Evolutionary conservation across 2,797 vertebrate species (phyloP).

Genomic region (Gila robusta): DNA sequence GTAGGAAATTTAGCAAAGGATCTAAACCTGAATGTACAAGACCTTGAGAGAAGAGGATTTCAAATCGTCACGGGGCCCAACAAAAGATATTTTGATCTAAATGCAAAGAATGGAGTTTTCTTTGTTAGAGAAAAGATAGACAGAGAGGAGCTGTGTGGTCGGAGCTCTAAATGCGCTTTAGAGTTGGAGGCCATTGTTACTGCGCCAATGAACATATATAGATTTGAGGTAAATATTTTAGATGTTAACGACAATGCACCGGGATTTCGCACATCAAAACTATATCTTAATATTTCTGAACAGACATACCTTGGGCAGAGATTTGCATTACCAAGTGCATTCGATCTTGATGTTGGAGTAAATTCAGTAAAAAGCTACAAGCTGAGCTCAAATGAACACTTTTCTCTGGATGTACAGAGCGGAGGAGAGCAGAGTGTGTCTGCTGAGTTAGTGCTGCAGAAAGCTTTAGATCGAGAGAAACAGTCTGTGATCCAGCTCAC

Average conservation of each 20-base stretch:
- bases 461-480: slow-evolving; percentile 74
- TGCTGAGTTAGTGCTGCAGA: slow-evolving; percentile 71
- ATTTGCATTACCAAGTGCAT: slow-evolving; percentile 86
- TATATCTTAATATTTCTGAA: slow-evolving; percentile 72
- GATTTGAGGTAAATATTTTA: slow-evolving; percentile 73
- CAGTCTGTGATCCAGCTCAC: slow-evolving; percentile 64
- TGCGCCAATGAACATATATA: slow-evolving; percentile 61
- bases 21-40: slow-evolving; percentile 83
- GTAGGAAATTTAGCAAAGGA: slow-evolving; percentile 89
- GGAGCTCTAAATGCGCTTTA: slow-evolving; percentile 71
- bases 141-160: slow-evolving; percentile 75
- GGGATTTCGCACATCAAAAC: slow-evolving; percentile 60
- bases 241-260: slow-evolving; percentile 77
- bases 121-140: slow-evolving; percentile 77
- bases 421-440: slow-evolving; percentile 55
- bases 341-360: slow-evolving; percentile 83
- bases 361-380: slow-evolving; percentile 64
- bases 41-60: slow-evolving; percentile 83
- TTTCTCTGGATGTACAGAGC: slow-evolving; percentile 62
- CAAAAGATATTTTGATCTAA: slow-evolving; percentile 75
- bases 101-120: slow-evolving; percentile 76
- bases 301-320: slow-evolving; percentile 76
- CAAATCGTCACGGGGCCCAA: slow-evolving; percentile 82
- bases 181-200: slow-evolving; percentile 81
- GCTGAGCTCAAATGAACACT: slow-evolving; percentile 67